Evolutionary conservation across 92 coral and sea anemone species (phyloP).

Genomic region (Anthopleura xanthogrammica): DNA sequence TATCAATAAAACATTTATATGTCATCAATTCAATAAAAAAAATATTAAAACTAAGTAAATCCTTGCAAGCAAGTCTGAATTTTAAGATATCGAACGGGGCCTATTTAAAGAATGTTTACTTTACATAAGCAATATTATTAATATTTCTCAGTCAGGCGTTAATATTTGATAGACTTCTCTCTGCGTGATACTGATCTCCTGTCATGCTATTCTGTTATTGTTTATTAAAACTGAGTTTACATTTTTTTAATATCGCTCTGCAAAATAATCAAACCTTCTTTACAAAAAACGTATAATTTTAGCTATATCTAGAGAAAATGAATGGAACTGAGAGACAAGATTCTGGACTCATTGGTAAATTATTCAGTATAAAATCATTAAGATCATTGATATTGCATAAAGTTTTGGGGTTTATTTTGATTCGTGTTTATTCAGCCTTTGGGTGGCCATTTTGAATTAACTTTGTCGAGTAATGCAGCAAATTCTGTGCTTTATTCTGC

Average conservation of each 20-base stretch:
- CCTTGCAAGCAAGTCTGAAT: too few species aligned
- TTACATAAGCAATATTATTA: neutral
- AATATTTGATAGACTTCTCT: neutral
- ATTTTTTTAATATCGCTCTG: too few species aligned
- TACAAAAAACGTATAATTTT: too few species aligned
- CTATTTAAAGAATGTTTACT: neutral
- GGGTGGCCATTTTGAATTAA: neutral
- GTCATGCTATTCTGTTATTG: neutral
- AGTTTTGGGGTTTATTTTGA: neutral
- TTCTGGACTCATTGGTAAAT: neutral
- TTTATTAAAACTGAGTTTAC: neutral
- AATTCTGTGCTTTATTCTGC: neutral
- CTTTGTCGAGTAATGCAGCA: neutral
- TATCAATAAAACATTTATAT: too few species aligned
- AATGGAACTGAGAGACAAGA: neutral
- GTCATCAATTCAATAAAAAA: too few species aligned
- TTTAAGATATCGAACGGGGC: too few species aligned
- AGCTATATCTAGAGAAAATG: too few species aligned
- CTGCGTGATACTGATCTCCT: conserved; percentile 7
- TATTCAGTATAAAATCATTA: neutral
- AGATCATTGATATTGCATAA: too few species aligned
- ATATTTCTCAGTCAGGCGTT: conserved; percentile 1
- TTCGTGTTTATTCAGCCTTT: neutral
- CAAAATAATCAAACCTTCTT: too few species aligned
- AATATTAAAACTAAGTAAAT: too few species aligned